Base-by-base conservation (phyloP, 1,140 invertebrate genomes). In the Drosophila sulfurigaster region DNA sequence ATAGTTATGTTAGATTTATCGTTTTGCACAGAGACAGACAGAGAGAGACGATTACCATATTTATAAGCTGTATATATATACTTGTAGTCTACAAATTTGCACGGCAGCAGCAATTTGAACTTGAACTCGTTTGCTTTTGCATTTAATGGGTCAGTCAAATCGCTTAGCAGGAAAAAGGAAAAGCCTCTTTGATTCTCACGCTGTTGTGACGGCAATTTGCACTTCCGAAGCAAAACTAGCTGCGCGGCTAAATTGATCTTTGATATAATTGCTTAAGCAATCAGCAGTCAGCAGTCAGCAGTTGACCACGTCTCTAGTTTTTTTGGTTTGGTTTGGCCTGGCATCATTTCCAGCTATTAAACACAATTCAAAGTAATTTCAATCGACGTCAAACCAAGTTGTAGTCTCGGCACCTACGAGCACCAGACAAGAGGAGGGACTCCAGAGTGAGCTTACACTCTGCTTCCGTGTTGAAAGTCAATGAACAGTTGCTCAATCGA, bases 281-380 rank as follows among this genome's bases (percentile, higher is more conserved):
- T 83, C 69, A 57, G 48, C 13, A 67, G 68, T 81, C 68, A 35
- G 48, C 63, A 43, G 41, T 30, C 32, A 20, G 1, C 49, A 51
- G 35, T 11, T 60, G 45, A 48, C 15, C 45, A 48, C 45, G 45
- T 48, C 35, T 7, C 35, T 48, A 25, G 20, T 25, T 25, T 25
- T 25, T 25, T 48, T 4, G 13, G 43, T 6, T 15, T 6, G 38
- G n/a, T 32, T 8, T 43, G 66, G 79, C 71, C 77, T 76, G 79
- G 62, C 85, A 83, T 76, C 83, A 76, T 87, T 87, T 89, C 83
- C 83, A 87, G 85, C 83, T 87, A 87, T 87, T 87, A 87, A 87
- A 81, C 83, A 83, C 85, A 89, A 89, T 87, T 87, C 85, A 87
- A 80, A 78, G 78, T 87, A 87, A 87, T 87, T 87, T 83, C 62